Conservation (phyloP, 2,888 invertebrate species). For the Miltochrista miniata region DNA sequence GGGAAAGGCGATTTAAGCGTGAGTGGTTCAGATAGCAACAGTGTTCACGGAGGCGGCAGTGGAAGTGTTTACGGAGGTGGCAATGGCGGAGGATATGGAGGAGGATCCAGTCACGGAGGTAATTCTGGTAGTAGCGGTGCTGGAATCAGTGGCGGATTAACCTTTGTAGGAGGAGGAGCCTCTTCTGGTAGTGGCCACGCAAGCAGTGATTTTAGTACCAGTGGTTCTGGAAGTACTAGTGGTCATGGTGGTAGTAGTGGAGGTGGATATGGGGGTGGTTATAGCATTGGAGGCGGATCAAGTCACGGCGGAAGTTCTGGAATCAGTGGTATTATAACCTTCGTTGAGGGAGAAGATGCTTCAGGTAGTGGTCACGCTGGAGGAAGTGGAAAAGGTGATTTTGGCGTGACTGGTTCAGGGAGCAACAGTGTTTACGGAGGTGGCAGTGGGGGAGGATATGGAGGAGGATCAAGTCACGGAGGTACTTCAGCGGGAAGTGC, state of each 20-base stretch:
- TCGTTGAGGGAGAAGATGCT: not conserved
- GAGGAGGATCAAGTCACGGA: not conserved
- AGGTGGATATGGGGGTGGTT: not conserved
- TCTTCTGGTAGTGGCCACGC: not conserved
- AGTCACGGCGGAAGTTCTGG: constrained; percentile 6
- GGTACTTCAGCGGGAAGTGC: constrained; percentile 14
- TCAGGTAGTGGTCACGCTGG: constrained; percentile 5
- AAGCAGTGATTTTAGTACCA: not conserved
- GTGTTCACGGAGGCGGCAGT: constrained; percentile 5
- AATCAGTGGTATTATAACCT: constrained; percentile 8
- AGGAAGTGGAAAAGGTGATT: constrained; percentile 36
- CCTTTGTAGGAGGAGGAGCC: not conserved
- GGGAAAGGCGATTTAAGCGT: constrained; percentile 2
- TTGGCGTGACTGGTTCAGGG: not conserved
- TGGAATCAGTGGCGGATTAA: not conserved
- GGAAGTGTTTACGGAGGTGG: not conserved
- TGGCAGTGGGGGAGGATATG: no score
- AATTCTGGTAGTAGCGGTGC: not conserved
- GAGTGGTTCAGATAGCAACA: not conserved
- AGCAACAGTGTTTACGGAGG: no score
- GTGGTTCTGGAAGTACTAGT: not conserved
- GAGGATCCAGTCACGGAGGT: not conserved
- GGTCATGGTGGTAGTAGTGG: not conserved
- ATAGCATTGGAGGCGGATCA: constrained; percentile 7
- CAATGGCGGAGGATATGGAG: not conserved